Evolutionary conservation across 2,888 invertebrate genomes (phyloP).

Genomic region (Himalopsyche tibetana): DNA sequence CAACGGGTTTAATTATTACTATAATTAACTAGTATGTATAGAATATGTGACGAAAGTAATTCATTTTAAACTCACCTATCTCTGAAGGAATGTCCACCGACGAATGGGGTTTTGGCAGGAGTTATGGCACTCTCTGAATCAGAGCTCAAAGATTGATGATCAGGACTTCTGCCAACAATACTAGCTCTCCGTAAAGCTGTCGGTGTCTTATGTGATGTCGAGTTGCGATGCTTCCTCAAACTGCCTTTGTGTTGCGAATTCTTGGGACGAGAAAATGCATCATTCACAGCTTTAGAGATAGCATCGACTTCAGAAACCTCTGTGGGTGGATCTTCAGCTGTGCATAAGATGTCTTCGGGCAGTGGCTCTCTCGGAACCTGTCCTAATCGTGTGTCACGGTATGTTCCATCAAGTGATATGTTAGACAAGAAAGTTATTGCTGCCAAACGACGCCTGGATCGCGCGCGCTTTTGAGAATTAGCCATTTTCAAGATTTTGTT

Average conservation of each 20-base stretch:
- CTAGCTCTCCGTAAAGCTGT: conserved; percentile 16
- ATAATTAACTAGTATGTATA: too few relatives aligned
- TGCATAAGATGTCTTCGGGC: background rate
- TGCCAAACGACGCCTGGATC: conserved; percentile 90
- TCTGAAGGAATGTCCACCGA: conserved; percentile 68
- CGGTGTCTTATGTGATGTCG: conserved; percentile 14
- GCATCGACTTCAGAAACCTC: background rate
- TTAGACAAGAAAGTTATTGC: conserved; percentile 96
- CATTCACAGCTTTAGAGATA: background rate
- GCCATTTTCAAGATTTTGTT: conserved; percentile 45
- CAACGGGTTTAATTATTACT: too few relatives aligned
- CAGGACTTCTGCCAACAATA: conserved; percentile 67
- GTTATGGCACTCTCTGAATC: conserved; percentile 85
- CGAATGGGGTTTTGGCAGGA: conserved; percentile 77
- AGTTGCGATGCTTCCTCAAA: background rate
- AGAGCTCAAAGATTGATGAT: conserved; percentile 82
- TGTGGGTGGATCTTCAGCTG: conserved; percentile 2
- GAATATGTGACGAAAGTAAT: too few relatives aligned
- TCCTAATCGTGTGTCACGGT: conserved; percentile 71
- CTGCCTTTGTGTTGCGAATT: conserved; percentile 23
- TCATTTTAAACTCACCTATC: conserved; percentile 55
- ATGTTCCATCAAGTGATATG: conserved; percentile 95
- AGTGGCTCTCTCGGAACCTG: conserved; percentile 52
- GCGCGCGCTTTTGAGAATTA: conserved; percentile 71
- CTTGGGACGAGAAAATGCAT: conserved; percentile 9